Percentiles rank a stretch among this genome's conserved stretches.
Evolutionary conservation across 2,113 vertebrate genomes (phyloP).

Genomic region (Colistium nudipinnis): DNA sequence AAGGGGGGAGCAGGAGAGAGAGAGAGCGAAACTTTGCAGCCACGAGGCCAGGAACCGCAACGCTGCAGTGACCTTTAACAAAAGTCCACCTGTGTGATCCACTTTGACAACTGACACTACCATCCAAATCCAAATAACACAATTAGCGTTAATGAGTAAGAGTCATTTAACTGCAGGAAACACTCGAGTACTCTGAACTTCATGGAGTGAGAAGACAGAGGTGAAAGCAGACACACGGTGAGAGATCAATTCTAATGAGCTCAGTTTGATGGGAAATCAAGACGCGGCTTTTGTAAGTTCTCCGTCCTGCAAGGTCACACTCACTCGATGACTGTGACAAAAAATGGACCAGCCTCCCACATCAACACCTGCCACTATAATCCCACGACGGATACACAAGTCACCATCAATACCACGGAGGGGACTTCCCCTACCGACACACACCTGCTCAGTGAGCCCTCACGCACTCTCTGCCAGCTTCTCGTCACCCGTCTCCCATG

Average conservation of each 20-base stretch:
- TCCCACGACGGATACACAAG: slow-evolving; percentile 55
- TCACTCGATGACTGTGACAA: slow-evolving; percentile 55
- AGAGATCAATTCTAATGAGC: too few relatives aligned
- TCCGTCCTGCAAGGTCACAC: slow-evolving; percentile 43
- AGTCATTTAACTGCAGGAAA: too few relatives aligned
- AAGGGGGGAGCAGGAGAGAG: background rate
- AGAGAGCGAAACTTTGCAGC: background rate
- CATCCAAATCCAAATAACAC: too few relatives aligned
- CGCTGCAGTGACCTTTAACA: background rate
- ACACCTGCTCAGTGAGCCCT: background rate
- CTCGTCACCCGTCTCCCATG: too few relatives aligned
- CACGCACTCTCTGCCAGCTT: background rate
- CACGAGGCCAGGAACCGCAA: too few relatives aligned
- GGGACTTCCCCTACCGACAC: slow-evolving; percentile 65
- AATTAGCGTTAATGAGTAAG: too few relatives aligned
- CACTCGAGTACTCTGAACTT: too few relatives aligned
- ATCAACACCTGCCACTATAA: slow-evolving; percentile 59
- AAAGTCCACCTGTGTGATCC: background rate
- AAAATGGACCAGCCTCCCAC: slow-evolving; percentile 23
- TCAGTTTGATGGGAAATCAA: background rate
- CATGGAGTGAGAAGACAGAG: too few relatives aligned
- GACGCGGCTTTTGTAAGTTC: background rate
- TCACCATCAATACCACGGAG: background rate
- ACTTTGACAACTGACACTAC: too few relatives aligned
- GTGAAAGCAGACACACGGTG: too few relatives aligned